A percentile compares a stretch with the other conserved stretches of the same genome.
phyloP scores from a whole-genome alignment of 2,797 vertebrate species.

The Brachyrhaphis roseni region DNA sequence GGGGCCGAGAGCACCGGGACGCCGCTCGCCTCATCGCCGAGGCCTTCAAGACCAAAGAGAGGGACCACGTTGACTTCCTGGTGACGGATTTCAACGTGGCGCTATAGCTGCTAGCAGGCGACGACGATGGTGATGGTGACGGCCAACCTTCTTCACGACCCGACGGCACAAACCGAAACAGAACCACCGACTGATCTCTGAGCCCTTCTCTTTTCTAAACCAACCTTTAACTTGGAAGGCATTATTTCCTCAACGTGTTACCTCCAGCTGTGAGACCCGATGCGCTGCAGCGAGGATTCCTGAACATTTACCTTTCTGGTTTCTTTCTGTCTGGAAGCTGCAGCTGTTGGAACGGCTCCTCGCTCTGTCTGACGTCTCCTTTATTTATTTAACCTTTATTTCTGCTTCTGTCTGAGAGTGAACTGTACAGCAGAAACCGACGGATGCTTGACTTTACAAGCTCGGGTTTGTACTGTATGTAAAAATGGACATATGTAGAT shows the following conservation, averaged over 20 bases:
- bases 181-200: constrained; percentile 47
- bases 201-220: constrained; percentile 34
- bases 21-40: constrained; percentile 94
- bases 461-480: constrained; percentile 70
- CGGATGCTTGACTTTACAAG: constrained; percentile 49
- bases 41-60: constrained; percentile 97
- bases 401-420: constrained; percentile 41
- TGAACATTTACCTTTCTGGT: constrained; percentile 31
- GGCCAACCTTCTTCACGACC: constrained; percentile 29
- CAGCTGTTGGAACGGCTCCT: constrained; percentile 29
- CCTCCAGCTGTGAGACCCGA: constrained; percentile 68
- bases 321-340: constrained; percentile 32
- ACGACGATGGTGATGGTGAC: constrained; percentile 10
- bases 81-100: constrained; percentile 97
- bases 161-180: constrained; percentile 64
- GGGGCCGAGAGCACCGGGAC: constrained; percentile 92
- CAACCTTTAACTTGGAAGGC: constrained; percentile 21
- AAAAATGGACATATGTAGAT: constrained; percentile 78
- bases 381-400: constrained; percentile 26
- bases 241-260: constrained; percentile 59
- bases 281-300: constrained; percentile 53
- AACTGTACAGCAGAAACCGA: constrained; percentile 47
- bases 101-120: constrained; percentile 77
- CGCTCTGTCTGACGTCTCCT: constrained; percentile 11
- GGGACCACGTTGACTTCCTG: constrained; percentile 92